phyloP scores from a whole-genome alignment of 2,797 vertebrate species.

The Rhinogobio ventralis region DNA sequence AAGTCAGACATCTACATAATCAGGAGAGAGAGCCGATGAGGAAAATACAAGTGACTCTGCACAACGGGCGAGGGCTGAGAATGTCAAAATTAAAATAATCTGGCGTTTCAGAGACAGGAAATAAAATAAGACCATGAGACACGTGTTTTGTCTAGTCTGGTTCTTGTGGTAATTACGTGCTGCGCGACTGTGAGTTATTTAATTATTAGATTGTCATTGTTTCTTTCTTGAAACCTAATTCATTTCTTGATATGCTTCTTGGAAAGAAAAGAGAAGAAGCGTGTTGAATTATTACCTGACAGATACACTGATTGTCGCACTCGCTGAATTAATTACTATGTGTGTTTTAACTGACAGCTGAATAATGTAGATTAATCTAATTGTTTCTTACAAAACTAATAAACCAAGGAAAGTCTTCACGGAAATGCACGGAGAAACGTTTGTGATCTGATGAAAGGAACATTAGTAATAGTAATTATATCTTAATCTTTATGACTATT shows the following conservation, averaged over 20 bases:
- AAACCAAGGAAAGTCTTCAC: conserved; percentile 17
- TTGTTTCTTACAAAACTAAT: conserved; percentile 50
- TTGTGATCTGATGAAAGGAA: background rate
- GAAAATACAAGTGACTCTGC: conserved; percentile 54
- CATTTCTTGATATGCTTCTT: conserved; percentile 53
- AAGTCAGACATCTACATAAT: conserved; percentile 58
- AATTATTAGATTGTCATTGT: conserved; percentile 65
- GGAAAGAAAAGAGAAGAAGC: conserved; percentile 47
- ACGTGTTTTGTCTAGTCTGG: conserved; percentile 48
- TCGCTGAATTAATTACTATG: conserved; percentile 44
- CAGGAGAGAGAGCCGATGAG: conserved; percentile 20
- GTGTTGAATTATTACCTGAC: conserved; percentile 49
- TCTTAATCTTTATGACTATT: background rate
- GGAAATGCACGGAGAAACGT: background rate
- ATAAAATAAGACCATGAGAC: conserved; percentile 59
- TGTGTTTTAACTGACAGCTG: conserved; percentile 49
- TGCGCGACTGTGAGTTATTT: conserved; percentile 61
- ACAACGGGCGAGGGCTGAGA: conserved; percentile 61
- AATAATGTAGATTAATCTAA: conserved; percentile 36
- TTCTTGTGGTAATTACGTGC: conserved; percentile 65
- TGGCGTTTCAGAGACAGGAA: conserved; percentile 62
- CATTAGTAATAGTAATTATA: conserved; percentile 21
- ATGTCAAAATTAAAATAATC: conserved; percentile 72
- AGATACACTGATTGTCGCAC: conserved; percentile 44
- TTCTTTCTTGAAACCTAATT: conserved; percentile 54